Evolutionary conservation across 2,797 vertebrate genomes (phyloP).

Genomic region (Tiaroga cobitis): DNA sequence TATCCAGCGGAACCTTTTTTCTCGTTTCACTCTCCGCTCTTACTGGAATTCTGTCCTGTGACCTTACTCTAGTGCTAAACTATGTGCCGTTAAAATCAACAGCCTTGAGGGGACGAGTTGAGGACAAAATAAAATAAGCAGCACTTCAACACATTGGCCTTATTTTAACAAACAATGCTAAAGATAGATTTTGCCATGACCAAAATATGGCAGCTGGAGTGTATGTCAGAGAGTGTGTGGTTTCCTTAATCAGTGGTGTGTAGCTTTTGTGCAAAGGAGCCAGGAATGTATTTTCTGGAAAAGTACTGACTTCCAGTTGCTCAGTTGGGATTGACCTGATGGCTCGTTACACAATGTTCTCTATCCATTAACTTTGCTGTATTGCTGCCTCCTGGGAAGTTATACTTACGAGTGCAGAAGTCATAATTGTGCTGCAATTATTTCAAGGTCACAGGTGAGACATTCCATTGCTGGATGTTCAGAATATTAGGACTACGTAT

Average conservation of each 20-base stretch:
- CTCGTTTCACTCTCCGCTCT: constrained; percentile 57
- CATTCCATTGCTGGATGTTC: not conserved
- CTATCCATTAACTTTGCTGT: constrained; percentile 27
- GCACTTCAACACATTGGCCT: constrained; percentile 66
- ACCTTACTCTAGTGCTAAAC: constrained; percentile 61
- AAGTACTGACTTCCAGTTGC: constrained; percentile 45
- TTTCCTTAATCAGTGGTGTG: constrained; percentile 69
- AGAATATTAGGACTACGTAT: not conserved
- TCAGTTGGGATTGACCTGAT: constrained; percentile 33
- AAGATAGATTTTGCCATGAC: constrained; percentile 68
- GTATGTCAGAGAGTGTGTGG: constrained; percentile 66
- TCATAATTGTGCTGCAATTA: constrained; percentile 1
- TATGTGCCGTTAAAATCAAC: constrained; percentile 78
- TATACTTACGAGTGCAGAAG: not conserved
- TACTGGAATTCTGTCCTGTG: constrained; percentile 73
- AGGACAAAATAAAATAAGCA: constrained; percentile 57
- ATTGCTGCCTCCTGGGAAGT: not conserved
- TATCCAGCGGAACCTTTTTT: constrained; percentile 63
- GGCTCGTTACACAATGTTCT: constrained; percentile 16
- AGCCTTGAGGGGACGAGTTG: constrained; percentile 58
- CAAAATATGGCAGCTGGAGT: constrained; percentile 66
- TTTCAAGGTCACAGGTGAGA: not conserved
- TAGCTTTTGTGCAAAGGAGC: constrained; percentile 59
- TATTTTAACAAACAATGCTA: constrained; percentile 71
- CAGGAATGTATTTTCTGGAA: constrained; percentile 56